These are phyloP conservation scores for Menura novaehollandiae DNA, from an alignment of 2,113 vertebrate genomes.

Conservation along the genomic window DNA sequence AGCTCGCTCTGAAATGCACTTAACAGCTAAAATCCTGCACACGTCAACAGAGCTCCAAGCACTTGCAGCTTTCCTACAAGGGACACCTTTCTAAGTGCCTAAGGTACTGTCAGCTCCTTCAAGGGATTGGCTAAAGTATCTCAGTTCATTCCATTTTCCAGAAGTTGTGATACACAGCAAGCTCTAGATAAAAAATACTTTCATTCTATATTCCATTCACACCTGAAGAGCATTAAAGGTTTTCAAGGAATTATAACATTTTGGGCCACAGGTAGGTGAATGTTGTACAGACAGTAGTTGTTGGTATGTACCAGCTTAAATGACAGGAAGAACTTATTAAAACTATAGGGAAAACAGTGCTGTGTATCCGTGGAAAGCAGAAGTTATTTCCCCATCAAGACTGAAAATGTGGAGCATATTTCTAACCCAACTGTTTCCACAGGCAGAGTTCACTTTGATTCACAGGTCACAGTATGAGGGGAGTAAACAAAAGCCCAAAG, in stretches of 20 bases:
- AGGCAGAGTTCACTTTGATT: neutral
- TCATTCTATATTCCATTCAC: neutral
- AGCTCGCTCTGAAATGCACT: neutral
- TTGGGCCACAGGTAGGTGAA: neutral
- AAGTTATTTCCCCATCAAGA: neutral
- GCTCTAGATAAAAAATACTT: neutral
- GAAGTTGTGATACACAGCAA: neutral
- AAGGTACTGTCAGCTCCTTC: neutral
- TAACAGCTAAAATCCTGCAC: neutral
- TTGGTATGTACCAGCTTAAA: neutral
- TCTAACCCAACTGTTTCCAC: neutral
- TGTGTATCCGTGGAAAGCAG: neutral
- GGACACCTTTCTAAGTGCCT: neutral
- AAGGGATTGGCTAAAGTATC: neutral
- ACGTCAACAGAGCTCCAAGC: accelerated
- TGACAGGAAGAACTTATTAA: neutral
- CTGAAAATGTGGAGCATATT: neutral
- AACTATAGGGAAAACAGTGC: neutral
- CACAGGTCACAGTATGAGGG: neutral
- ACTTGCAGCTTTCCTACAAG: neutral
- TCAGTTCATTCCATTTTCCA: neutral
- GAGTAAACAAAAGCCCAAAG: neutral
- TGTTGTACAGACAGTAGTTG: neutral
- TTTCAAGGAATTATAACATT: neutral
- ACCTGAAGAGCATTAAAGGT: neutral